A percentile compares a stretch with the other conserved stretches of the same genome.
Conservation (phyloP, 1,140 invertebrate genomes). For the Drosophila kepulauana region DNA sequence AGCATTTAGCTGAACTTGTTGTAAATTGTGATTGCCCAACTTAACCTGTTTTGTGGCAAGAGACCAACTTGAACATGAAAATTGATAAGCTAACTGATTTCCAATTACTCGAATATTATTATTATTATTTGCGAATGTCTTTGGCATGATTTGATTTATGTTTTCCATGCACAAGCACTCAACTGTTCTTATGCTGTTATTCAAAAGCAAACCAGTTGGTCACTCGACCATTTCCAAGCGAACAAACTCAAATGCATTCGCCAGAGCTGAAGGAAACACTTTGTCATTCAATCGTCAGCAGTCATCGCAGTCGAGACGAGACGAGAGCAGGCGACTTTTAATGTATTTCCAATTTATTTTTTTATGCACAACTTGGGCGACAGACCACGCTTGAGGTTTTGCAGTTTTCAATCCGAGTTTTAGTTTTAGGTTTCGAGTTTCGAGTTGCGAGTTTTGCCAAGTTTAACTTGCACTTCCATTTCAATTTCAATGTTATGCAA, state of each 20-base stretch:
- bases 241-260: not conserved
- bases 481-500: slow-evolving; percentile 61
- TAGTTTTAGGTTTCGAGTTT: slow-evolving; percentile 51
- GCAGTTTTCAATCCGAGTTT: slow-evolving; percentile 54
- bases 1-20: slow-evolving; percentile 4
- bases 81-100: slow-evolving; percentile 8
- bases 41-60: slow-evolving; percentile 1
- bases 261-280: slow-evolving; percentile 13
- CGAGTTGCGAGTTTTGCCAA: slow-evolving; percentile 44
- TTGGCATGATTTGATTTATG: slow-evolving; percentile 65
- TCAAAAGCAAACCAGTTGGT: slow-evolving; percentile 63
- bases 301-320: slow-evolving; percentile 25
- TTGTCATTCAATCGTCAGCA: slow-evolving; percentile 58
- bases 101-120: slow-evolving; percentile 20
- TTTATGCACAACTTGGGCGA: slow-evolving; percentile 53
- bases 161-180: slow-evolving; percentile 71
- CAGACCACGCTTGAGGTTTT: slow-evolving; percentile 54
- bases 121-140: slow-evolving; percentile 65
- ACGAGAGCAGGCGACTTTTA: slow-evolving; percentile 55
- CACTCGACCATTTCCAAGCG: slow-evolving; percentile 59
- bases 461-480: slow-evolving; percentile 49
- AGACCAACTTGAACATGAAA: not conserved
- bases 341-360: slow-evolving; percentile 74
- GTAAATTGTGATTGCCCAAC: slow-evolving; percentile 2
- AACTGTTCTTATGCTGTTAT: slow-evolving; percentile 27